phyloP scores from a whole-genome alignment of 2,113 vertebrate species.

The Desmodus rotundus region DNA sequence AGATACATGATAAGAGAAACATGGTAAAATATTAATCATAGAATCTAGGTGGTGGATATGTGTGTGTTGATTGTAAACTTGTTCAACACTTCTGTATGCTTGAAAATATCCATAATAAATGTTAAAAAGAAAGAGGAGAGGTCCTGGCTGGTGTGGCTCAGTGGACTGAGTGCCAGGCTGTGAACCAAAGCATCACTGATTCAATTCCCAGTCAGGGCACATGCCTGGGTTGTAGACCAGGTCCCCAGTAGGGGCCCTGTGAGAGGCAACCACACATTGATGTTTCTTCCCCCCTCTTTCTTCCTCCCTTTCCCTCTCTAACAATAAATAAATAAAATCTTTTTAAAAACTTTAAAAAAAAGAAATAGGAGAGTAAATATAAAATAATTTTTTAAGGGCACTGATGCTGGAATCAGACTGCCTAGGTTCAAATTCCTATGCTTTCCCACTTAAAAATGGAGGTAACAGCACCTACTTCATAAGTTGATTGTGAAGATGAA shows the following conservation, averaged over 20 bases:
- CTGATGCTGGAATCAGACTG: slow-evolving; percentile 4
- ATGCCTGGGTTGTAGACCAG: too few relatives aligned
- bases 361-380: not conserved
- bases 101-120: slow-evolving; percentile 32
- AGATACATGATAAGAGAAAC: not conserved
- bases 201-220: too few relatives aligned
- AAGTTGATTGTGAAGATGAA: slow-evolving; percentile 16
- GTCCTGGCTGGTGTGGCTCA: too few relatives aligned
- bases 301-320: too few relatives aligned
- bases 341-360: too few relatives aligned
- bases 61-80: not conserved
- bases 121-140: not conserved
- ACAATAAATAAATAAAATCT: too few relatives aligned
- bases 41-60: not conserved
- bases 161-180: too few relatives aligned
- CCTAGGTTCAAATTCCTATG: not conserved
- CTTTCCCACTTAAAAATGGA: not conserved
- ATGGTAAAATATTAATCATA: slow-evolving; percentile 4
- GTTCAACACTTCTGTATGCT: not conserved
- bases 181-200: too few relatives aligned
- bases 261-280: too few relatives aligned
- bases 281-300: too few relatives aligned
- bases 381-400: not conserved
- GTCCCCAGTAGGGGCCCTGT: too few relatives aligned
- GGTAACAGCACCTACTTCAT: not conserved